Conservation (phyloP, 2,888 invertebrate species). For the Tortrix viridana region DNA sequence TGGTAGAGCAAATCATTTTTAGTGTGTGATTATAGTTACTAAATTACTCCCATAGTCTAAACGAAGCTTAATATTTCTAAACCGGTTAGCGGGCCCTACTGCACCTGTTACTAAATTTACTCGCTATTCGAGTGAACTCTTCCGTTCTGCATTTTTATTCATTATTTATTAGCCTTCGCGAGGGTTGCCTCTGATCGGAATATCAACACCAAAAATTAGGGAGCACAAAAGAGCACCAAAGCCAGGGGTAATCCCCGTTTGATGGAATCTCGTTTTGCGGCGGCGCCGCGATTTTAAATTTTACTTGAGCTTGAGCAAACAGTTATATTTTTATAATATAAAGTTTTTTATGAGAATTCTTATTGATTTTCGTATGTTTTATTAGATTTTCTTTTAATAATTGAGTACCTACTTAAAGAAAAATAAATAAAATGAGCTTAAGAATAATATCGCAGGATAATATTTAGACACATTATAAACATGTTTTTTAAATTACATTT, state of each 20-base stretch:
- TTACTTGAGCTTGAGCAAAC: neutral
- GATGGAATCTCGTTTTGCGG: slow-evolving; percentile 8
- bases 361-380: too few species aligned
- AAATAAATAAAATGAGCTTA: too few species aligned
- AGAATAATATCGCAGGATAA: too few species aligned
- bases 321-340: neutral
- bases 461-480: too few species aligned
- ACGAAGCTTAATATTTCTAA: slow-evolving; percentile 31
- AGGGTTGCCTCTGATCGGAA: slow-evolving; percentile 43
- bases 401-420: too few species aligned
- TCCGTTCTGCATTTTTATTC: slow-evolving; percentile 77
- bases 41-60: too few species aligned
- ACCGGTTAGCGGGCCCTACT: slow-evolving; percentile 61
- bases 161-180: slow-evolving; percentile 58
- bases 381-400: too few species aligned
- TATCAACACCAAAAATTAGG: slow-evolving; percentile 44
- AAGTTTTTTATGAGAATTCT: too few species aligned
- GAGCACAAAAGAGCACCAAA: slow-evolving; percentile 47
- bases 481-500: too few species aligned
- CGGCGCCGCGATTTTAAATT: neutral
- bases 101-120: slow-evolving; percentile 75
- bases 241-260: slow-evolving; percentile 24
- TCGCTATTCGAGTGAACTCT: slow-evolving; percentile 70
- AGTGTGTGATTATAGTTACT: too few species aligned
- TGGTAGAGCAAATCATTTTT: too few species aligned